Conservation (phyloP, 2,113 vertebrate species). For the Atlantisia rogersi region DNA sequence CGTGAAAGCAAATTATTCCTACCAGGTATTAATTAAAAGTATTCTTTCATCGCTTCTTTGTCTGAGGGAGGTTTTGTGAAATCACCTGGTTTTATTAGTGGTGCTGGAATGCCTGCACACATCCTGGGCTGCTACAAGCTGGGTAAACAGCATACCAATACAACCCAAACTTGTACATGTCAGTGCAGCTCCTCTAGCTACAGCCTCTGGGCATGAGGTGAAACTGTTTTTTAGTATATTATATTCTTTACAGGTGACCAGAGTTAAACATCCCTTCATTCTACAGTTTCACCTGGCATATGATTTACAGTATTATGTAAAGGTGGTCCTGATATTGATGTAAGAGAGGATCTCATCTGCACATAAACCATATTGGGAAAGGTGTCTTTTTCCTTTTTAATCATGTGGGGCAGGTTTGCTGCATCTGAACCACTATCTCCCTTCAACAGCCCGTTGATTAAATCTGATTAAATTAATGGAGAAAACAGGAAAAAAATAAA, state of each 20-base stretch:
- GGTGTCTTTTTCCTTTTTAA: background rate
- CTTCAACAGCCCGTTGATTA: background rate
- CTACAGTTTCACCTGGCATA: background rate
- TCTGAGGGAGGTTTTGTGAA: background rate
- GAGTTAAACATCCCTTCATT: background rate
- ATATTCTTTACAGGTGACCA: background rate
- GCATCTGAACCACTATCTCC: background rate
- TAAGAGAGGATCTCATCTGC: background rate
- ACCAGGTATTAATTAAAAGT: background rate
- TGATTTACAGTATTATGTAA: background rate
- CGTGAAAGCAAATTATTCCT: background rate
- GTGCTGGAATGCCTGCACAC: background rate
- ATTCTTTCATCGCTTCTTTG: background rate
- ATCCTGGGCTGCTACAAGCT: background rate
- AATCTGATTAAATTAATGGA: background rate
- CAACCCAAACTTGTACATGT: background rate
- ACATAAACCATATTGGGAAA: background rate
- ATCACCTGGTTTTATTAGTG: background rate
- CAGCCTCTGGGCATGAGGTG: background rate
- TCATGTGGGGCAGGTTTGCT: background rate
- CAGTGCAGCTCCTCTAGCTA: background rate
- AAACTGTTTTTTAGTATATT: background rate
- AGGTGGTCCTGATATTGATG: background rate
- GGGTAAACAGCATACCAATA: fast-evolving
- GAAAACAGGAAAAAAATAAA: background rate